Conservation (phyloP, 1,140 invertebrate genomes). For the Neodiprion pinetum region DNA sequence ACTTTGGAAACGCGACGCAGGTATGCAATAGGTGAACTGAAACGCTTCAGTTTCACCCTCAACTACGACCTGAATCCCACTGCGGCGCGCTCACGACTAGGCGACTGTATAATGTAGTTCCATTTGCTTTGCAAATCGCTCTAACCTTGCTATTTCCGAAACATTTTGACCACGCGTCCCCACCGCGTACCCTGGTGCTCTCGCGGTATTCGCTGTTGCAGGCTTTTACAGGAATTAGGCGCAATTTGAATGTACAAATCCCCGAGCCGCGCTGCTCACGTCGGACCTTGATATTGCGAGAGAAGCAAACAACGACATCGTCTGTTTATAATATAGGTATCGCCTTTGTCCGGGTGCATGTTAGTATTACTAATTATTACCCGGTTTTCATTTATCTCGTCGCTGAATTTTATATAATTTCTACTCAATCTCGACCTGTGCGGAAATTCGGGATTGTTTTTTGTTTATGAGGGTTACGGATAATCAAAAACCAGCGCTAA, state of each 20-base stretch:
- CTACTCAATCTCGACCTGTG: too few relatives aligned
- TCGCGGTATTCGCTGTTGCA: neutral
- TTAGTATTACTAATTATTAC: too few relatives aligned
- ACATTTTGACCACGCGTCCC: constrained; percentile 2
- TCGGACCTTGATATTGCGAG: neutral
- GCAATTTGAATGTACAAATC: neutral
- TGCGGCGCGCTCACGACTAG: neutral
- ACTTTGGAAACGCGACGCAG: neutral
- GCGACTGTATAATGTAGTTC: neutral
- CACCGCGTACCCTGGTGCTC: neutral
- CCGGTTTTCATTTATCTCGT: too few relatives aligned
- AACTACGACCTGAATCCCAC: neutral
- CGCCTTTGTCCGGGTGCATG: too few relatives aligned
- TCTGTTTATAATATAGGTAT: too few relatives aligned
- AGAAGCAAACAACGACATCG: neutral
- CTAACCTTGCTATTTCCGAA: neutral
- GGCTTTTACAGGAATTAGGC: neutral
- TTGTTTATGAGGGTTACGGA: too few relatives aligned
- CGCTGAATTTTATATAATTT: too few relatives aligned
- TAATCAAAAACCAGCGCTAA: too few relatives aligned
- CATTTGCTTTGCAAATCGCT: constrained; percentile 7
- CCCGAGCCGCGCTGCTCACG: neutral
- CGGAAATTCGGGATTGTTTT: too few relatives aligned
- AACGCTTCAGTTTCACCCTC: neutral
- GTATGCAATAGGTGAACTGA: neutral